These are phyloP conservation scores for Drosophila prolongata DNA, from an alignment of 2,888 invertebrate species.

Conservation along the genomic window DNA sequence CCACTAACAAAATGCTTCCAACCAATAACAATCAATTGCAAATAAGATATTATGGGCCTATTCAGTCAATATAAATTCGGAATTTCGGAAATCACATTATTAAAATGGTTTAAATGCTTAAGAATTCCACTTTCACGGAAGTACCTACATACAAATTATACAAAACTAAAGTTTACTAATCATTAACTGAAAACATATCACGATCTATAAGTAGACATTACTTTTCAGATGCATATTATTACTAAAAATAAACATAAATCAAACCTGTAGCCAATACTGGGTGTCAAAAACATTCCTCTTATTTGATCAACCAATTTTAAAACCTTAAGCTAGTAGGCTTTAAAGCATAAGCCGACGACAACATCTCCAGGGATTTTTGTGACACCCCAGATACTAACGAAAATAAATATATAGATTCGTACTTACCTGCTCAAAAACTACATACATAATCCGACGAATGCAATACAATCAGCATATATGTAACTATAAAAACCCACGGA, in stretches of 20 bases:
- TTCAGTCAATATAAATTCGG: not conserved
- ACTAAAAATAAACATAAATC: not conserved
- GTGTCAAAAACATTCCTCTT: not conserved
- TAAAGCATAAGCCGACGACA: no score
- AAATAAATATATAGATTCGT: no score
- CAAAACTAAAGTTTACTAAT: conserved; percentile 9
- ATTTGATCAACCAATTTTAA: not conserved
- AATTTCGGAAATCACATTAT: not conserved
- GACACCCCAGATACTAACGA: no score
- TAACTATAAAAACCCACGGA: not conserved
- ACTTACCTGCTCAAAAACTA: not conserved
- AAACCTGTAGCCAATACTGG: not conserved
- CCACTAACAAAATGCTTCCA: conserved; percentile 52
- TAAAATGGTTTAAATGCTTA: not conserved
- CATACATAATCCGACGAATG: not conserved
- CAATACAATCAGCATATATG: conserved; percentile 9
- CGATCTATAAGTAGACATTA: conserved; percentile 12
- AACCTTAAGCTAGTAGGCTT: no score
- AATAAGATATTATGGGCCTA: conserved; percentile 8
- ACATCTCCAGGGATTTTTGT: no score
- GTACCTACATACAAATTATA: conserved; percentile 13
- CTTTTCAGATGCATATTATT: not conserved
- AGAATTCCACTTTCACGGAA: conserved; percentile 4
- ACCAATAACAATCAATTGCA: conserved; percentile 58
- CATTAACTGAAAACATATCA: conserved; percentile 34